These are phyloP conservation scores for Pollenia labialis DNA, from an alignment of 2,888 invertebrate species.

Conservation along the genomic window DNA sequence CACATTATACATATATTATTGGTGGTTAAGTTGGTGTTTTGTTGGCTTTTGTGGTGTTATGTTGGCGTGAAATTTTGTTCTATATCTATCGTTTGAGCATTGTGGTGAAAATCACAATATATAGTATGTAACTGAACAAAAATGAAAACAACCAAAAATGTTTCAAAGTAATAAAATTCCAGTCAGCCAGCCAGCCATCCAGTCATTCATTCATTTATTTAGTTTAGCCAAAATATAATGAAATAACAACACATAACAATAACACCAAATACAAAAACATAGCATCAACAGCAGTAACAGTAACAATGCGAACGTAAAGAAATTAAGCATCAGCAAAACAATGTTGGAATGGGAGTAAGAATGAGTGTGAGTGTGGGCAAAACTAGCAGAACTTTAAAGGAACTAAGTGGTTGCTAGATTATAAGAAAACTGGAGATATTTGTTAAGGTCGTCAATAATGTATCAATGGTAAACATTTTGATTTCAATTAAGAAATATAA, in stretches of 20 bases:
- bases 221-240: constrained; percentile 49
- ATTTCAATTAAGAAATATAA: too few species aligned
- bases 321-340: constrained; percentile 7
- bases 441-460: too few species aligned
- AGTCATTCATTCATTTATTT: constrained; percentile 25
- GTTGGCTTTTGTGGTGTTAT: constrained; percentile 66
- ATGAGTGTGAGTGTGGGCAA: neutral
- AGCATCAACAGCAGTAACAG: constrained; percentile 7
- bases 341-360: neutral
- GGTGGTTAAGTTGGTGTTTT: constrained; percentile 71
- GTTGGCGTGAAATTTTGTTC: constrained; percentile 67
- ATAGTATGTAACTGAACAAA: neutral
- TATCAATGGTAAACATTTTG: too few species aligned
- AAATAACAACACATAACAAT: constrained; percentile 35
- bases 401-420: neutral
- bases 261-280: constrained; percentile 17
- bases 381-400: constrained; percentile 31
- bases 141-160: constrained; percentile 28
- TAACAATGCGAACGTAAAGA: constrained; percentile 11
- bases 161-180: constrained; percentile 69
- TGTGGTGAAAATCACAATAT: constrained; percentile 47
- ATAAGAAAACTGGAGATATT: neutral
- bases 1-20: constrained; percentile 53
- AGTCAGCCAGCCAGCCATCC: constrained; percentile 38
- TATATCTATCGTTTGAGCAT: constrained; percentile 63